A percentile compares a stretch with the other conserved stretches of the same genome.
Conservation (phyloP, 2,113 vertebrate genomes). For the Coturnix japonica region DNA sequence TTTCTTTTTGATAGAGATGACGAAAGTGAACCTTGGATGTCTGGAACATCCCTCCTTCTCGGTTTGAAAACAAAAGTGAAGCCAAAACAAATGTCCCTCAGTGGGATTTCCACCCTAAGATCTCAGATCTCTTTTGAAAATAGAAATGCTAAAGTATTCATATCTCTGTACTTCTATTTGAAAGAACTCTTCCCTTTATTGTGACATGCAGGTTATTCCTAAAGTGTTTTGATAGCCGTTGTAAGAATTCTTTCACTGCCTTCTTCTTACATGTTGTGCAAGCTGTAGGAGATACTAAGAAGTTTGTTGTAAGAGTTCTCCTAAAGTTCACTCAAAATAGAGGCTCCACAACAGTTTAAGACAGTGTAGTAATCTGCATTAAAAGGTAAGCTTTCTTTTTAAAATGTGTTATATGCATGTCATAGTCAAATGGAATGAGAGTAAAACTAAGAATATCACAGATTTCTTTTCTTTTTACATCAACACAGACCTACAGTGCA, state of each 20-base stretch:
- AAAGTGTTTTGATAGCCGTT: background rate
- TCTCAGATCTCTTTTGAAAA: background rate
- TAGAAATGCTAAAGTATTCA: background rate
- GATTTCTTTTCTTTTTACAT: background rate
- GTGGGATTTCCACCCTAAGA: background rate
- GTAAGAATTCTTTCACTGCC: background rate
- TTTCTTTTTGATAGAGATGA: background rate
- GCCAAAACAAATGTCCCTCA: background rate
- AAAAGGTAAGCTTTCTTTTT: background rate
- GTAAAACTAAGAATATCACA: background rate
- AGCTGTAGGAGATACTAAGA: background rate
- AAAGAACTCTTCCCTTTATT: background rate
- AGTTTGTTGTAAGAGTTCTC: background rate
- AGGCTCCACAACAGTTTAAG: background rate
- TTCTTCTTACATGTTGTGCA: background rate
- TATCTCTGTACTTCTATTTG: background rate
- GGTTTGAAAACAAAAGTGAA: background rate
- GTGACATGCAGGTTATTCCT: background rate
- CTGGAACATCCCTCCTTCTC: background rate
- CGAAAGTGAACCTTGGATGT: background rate
- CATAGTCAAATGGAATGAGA: background rate
- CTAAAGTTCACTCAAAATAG: background rate
- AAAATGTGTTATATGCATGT: background rate
- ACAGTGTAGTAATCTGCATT: background rate
- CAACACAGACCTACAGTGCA: background rate